Percentiles rank a stretch among this genome's conserved stretches.
phyloP scores from a whole-genome alignment of 2,113 vertebrate species.

The Gadus macrocephalus region DNA sequence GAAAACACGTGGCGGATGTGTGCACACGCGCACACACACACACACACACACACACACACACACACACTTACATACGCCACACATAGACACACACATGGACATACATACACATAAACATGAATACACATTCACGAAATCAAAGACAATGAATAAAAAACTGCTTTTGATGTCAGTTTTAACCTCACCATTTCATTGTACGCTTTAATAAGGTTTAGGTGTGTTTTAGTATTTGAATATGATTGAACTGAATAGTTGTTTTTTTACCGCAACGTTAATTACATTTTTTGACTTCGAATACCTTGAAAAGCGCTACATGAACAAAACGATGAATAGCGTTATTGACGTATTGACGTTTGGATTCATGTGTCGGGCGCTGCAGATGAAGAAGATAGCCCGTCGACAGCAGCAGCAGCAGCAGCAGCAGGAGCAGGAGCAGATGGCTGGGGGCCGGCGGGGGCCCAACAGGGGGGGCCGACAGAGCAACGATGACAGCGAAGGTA shows the following conservation, averaged over 20 bases:
- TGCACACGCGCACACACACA: neutral
- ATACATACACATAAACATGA: neutral
- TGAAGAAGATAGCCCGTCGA: slow-evolving; percentile 89
- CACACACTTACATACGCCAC: neutral
- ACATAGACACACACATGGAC: neutral
- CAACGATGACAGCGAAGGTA: slow-evolving; percentile 86
- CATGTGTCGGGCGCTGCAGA: slow-evolving; percentile 61
- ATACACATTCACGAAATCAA: neutral
- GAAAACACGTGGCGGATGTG: no score
- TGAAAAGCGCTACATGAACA: no score
- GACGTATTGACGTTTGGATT: no score
- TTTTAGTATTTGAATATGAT: no score
- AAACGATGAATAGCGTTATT: no score
- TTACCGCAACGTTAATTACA: no score
- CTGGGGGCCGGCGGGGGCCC: slow-evolving; percentile 69
- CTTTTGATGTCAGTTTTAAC: no score
- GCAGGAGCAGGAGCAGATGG: slow-evolving; percentile 81
- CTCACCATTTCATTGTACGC: no score
- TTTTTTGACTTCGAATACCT: no score
- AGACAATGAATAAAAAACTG: no score
- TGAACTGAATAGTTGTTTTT: no score
- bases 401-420: slow-evolving; percentile 85
- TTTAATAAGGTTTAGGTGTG: no score
- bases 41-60: neutral
- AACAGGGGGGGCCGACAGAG: slow-evolving; percentile 79